phyloP scores from a whole-genome alignment of 2,113 vertebrate genomes.

The Thinocorus orbignyianus region DNA sequence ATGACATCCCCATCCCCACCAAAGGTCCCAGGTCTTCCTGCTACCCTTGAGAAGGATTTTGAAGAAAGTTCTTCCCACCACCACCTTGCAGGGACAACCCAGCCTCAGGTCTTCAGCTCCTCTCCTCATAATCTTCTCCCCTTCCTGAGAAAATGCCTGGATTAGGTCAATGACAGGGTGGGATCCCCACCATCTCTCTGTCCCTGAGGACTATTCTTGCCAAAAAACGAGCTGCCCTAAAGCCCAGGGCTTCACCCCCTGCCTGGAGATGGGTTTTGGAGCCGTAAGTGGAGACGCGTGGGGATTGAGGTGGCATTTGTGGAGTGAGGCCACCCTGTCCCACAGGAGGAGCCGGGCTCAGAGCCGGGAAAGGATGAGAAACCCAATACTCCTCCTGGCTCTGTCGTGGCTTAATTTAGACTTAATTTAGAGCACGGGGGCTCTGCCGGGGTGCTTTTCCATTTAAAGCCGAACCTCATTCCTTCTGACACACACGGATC shows the following conservation, averaged over 20 bases:
- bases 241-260: not conserved
- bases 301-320: slow-evolving; percentile 21
- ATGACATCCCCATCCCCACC: too few relatives aligned
- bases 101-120: too few relatives aligned
- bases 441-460: slow-evolving; percentile 29
- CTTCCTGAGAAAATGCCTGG: not conserved
- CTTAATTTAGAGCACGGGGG: slow-evolving; percentile 34
- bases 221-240: not conserved
- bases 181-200: not conserved
- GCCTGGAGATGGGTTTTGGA: not conserved
- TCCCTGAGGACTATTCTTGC: not conserved
- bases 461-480: slow-evolving; percentile 5
- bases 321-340: not conserved
- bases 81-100: too few relatives aligned
- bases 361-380: not conserved
- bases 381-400: slow-evolving; percentile 24
- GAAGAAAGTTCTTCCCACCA: too few relatives aligned
- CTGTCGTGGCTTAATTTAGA: not conserved
- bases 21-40: too few relatives aligned
- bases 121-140: not conserved
- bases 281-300: not conserved
- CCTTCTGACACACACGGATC: not conserved
- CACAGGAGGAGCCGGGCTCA: not conserved
- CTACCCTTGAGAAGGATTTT: too few relatives aligned
- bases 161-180: rapidly evolving